Percentiles rank a stretch among this genome's conserved stretches.
These are phyloP conservation scores for Andrena haemorrhoa DNA, from an alignment of 2,888 invertebrate genomes.

Conservation along the genomic window DNA sequence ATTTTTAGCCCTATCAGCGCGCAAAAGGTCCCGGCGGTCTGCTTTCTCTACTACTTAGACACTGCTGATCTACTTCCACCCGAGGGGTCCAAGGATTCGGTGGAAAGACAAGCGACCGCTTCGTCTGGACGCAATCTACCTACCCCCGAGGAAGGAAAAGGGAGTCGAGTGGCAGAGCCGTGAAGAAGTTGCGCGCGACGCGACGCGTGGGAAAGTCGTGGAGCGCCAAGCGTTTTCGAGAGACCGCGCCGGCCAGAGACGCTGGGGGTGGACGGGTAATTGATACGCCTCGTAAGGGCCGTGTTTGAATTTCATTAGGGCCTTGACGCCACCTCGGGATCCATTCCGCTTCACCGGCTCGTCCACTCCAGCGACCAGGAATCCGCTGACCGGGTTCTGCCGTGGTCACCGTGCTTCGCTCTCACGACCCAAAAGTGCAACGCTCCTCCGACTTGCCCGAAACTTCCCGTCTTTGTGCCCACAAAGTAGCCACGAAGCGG, in stretches of 20 bases:
- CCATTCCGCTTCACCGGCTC: constrained; percentile 54
- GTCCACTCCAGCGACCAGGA: constrained; percentile 58
- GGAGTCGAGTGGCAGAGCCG: constrained; percentile 14
- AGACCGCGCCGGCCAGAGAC: constrained; percentile 41
- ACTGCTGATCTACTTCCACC: no score
- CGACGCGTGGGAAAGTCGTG: constrained; percentile 66
- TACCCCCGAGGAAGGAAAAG: neutral
- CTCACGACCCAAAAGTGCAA: constrained; percentile 45
- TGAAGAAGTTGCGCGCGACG: constrained; percentile 30
- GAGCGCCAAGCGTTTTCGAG: constrained; percentile 69
- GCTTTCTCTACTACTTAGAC: no score
- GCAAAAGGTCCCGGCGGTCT: no score
- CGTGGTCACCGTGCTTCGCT: constrained; percentile 6
- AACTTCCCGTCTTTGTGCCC: constrained; percentile 12
- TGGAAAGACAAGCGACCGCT: no score
- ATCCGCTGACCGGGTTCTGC: constrained; percentile 42
- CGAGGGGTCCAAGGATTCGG: no score
- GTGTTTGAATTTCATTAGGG: constrained; percentile 74
- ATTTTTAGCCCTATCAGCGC: no score
- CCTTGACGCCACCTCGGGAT: constrained; percentile 55
- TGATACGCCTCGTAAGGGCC: constrained; percentile 67
- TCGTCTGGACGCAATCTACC: neutral
- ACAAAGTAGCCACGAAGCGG: constrained; percentile 22
- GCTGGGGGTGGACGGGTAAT: constrained; percentile 72
- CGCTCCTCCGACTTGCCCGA: constrained; percentile 11